Evolutionary conservation across 1,140 invertebrate genomes (phyloP), one percentile per base, ranked within the genome.

Genomic region (Macrobrachium rosenbergii): DNA sequence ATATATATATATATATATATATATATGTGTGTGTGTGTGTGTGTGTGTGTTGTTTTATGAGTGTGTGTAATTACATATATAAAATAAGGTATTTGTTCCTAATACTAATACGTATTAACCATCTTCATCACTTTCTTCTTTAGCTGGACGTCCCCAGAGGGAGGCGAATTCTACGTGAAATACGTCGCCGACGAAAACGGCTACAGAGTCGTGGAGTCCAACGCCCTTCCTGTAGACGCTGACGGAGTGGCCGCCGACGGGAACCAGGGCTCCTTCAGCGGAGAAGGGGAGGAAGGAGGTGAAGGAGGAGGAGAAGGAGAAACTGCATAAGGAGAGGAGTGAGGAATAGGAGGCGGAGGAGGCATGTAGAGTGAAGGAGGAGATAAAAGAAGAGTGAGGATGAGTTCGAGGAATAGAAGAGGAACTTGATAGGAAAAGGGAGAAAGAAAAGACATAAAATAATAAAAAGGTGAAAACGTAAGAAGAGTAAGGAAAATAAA

Each of bases 161-260:
- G 64, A 2, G 5, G 23, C 19, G 64, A 67, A 28, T 67, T 67
- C 17, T 67, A 67, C 17, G 64, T 67, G 19, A 67, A 67, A 28
- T 67, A 67, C 5, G 7, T 67, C 64, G 64, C 64, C 8, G 64
- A 67, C 64, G 64, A 67, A 28, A 28, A 67, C 0, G 64, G 64
- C 11, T 67, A 67, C 64, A 8, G 64, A 8, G 64, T 67, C 8
- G 23, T 67, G 64, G 64, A 67, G 64, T 67, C 64, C 19, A 67
- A 67, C 17, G 64, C 64, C 11, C 0, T 67, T n/a, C 64, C 64
- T 67, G 64, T 67, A 0, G 23, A 67, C 64, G 19, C 19, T 8
- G 64, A 67, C 64, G 64, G 64, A 67, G 23, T 67, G 17, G 64
- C 64, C 0, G 64, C 64, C 19, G 64, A 67, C 64, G 64, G 64